Conservation (phyloP, 2,888 invertebrate genomes). For the Acheta domesticus region DNA sequence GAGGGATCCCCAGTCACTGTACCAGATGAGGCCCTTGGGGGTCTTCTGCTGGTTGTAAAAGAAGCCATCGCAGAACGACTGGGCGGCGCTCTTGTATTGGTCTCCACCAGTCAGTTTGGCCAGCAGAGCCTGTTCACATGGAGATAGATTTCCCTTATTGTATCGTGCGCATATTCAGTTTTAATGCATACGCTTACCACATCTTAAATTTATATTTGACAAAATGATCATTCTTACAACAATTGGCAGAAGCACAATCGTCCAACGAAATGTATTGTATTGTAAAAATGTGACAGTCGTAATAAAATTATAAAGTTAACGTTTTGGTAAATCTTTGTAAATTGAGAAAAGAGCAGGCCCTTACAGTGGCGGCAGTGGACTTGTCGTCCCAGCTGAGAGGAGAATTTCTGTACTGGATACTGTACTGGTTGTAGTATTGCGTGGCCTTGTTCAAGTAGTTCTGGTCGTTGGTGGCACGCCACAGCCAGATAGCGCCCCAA, state of each 20-base stretch:
- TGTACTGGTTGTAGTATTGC: background rate
- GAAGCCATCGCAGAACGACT: background rate
- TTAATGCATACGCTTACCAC: background rate
- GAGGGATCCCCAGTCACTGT: constrained; percentile 20
- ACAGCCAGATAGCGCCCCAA: background rate
- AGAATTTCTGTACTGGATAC: background rate
- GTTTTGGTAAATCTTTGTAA: too few relatives aligned
- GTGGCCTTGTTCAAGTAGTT: background rate
- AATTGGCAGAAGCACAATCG: too few relatives aligned
- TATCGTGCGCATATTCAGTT: background rate
- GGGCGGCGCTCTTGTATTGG: background rate
- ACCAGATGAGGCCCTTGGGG: constrained; percentile 29
- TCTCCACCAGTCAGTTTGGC: background rate
- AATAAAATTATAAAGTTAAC: too few relatives aligned
- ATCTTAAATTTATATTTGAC: background rate
- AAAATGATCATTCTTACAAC: too few relatives aligned
- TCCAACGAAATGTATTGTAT: too few relatives aligned
- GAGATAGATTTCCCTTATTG: background rate
- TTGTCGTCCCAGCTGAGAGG: background rate
- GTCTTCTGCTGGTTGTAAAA: constrained; percentile 20
- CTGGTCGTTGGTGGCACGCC: background rate
- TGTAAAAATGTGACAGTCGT: too few relatives aligned
- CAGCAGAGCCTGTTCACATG: background rate
- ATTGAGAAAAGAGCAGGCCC: background rate
- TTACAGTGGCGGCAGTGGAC: background rate